Evolutionary conservation across 2,888 invertebrate species (phyloP).

Genomic region (Siphlonurus alternatus): DNA sequence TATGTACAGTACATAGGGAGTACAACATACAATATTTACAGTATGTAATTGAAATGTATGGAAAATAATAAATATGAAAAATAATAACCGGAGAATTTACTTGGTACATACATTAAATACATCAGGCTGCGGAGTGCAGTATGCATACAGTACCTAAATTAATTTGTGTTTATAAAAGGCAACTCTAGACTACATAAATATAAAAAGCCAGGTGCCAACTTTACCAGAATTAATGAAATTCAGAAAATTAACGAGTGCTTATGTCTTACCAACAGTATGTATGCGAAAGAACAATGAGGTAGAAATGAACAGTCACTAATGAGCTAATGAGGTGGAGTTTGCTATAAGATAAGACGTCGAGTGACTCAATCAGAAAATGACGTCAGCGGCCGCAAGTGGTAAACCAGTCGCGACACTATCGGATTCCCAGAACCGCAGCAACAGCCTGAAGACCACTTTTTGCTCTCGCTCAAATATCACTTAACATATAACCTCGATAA

Average conservation of each 20-base stretch:
- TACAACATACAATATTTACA: too few species aligned
- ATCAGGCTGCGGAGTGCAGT: too few species aligned
- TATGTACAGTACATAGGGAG: background rate
- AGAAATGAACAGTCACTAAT: background rate
- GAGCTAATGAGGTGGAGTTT: background rate
- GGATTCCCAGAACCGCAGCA: background rate
- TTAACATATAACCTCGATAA: too few species aligned
- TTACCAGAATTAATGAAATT: background rate
- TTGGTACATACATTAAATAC: too few species aligned
- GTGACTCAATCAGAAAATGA: background rate
- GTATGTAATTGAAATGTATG: background rate
- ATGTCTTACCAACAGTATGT: background rate
- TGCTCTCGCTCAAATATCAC: background rate
- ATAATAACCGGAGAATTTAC: too few species aligned
- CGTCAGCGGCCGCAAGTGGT: background rate
- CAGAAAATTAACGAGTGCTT: background rate
- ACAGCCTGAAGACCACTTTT: background rate
- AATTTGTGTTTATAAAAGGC: too few species aligned
- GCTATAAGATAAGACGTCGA: background rate
- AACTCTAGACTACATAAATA: too few species aligned
- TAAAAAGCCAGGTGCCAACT: background rate
- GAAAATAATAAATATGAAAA: too few species aligned
- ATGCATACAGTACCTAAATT: too few species aligned
- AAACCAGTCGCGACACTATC: background rate
- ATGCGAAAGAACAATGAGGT: background rate